Evolutionary conservation across 2,888 invertebrate genomes (phyloP).

Genomic region (Kuschelorhynchus macadamiae): DNA sequence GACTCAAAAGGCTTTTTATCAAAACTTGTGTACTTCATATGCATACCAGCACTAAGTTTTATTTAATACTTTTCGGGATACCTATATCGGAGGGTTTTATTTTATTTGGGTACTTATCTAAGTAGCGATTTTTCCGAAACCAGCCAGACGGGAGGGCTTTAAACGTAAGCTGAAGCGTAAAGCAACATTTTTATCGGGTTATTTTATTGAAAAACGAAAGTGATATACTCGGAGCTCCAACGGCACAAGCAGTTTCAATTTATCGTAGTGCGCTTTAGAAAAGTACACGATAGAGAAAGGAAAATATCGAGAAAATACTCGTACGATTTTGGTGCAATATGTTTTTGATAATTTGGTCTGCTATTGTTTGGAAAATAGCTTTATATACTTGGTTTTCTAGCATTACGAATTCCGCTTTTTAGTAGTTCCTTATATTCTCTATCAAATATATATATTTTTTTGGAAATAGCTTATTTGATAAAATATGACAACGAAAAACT

Average conservation of each 20-base stretch:
- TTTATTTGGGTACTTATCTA: conserved; percentile 43
- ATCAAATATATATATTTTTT: too few species aligned
- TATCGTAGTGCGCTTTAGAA: conserved; percentile 20
- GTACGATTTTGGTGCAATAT: conserved; percentile 29
- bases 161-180: conserved; percentile 14
- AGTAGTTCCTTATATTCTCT: too few species aligned
- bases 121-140: conserved; percentile 36
- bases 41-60: conserved; percentile 33
- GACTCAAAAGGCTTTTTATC: conserved; percentile 25
- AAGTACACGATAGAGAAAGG: conserved; percentile 23
- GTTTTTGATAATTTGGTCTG: conserved; percentile 20
- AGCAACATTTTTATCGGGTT: conserved; percentile 30
- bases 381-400: too few species aligned
- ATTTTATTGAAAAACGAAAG: conserved; percentile 40
- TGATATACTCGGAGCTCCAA: conserved; percentile 20
- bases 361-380: too few species aligned
- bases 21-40: conserved; percentile 14
- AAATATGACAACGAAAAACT: too few species aligned
- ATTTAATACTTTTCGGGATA: conserved; percentile 31
- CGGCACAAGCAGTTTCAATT: conserved; percentile 19
- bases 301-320: conserved; percentile 15
- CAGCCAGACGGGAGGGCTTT: conserved; percentile 27
- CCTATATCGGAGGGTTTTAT: conserved; percentile 21
- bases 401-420: too few species aligned
- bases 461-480: too few species aligned